These are phyloP conservation scores for Aphelenchoides bicaudatus DNA, from an alignment of 2,888 invertebrate species.

Conservation along the genomic window DNA sequence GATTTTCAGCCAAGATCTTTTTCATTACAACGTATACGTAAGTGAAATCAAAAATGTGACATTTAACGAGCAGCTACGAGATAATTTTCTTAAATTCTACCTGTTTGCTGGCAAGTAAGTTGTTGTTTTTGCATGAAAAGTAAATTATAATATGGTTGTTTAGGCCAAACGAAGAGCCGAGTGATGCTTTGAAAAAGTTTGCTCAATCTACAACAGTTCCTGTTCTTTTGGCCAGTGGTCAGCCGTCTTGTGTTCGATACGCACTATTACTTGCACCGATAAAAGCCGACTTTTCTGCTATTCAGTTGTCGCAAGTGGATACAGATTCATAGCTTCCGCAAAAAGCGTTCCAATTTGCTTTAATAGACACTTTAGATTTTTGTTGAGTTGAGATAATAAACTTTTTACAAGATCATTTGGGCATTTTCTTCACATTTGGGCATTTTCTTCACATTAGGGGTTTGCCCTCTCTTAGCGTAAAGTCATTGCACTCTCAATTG, in stretches of 20 bases:
- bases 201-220: not conserved
- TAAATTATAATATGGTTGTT: not conserved
- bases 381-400: no score
- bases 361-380: no score
- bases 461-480: no score
- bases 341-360: no score
- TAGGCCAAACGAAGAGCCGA: not conserved
- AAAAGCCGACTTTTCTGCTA: no score
- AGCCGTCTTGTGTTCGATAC: not conserved
- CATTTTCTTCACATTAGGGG: no score
- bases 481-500: no score
- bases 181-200: not conserved
- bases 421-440: no score
- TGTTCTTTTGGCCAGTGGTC: not conserved
- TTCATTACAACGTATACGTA: constrained; percentile 2
- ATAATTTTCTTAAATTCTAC: not conserved
- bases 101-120: not conserved
- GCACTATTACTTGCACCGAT: no score
- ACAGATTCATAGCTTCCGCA: no score
- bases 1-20: constrained; percentile 3
- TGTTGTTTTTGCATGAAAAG: not conserved
- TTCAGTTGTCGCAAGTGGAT: no score
- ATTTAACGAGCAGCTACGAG: not conserved
- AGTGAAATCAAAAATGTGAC: not conserved
- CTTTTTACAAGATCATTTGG: no score